Conservation (phyloP, 2,113 vertebrate species). For the Hucho hucho region DNA sequence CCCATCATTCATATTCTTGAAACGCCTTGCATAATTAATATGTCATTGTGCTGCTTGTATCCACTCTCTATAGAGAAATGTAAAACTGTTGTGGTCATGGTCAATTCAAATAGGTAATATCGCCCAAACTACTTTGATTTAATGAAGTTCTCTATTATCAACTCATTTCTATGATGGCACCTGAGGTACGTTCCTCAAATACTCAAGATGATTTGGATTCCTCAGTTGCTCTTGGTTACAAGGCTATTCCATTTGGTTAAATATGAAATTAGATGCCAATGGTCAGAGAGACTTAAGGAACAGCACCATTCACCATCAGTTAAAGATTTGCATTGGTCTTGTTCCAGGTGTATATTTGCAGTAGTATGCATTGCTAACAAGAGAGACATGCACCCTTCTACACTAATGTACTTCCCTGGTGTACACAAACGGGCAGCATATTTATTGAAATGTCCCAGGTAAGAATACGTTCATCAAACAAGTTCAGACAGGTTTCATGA, state of each 20-base stretch:
- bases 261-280: slow-evolving; percentile 10
- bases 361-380: slow-evolving; percentile 13
- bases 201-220: neutral
- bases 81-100: too few species aligned
- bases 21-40: neutral
- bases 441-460: slow-evolving; percentile 13
- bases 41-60: neutral
- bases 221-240: neutral
- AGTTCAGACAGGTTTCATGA: slow-evolving; percentile 11
- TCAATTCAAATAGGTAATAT: neutral
- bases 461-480: neutral
- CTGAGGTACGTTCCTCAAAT: neutral
- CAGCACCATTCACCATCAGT: slow-evolving; percentile 36
- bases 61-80: too few species aligned
- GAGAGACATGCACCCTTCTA: slow-evolving; percentile 13
- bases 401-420: slow-evolving; percentile 33
- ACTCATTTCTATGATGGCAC: neutral
- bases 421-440: slow-evolving; percentile 12
- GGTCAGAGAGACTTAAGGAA: slow-evolving; percentile 7
- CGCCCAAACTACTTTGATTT: neutral
- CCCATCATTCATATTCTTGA: too few species aligned
- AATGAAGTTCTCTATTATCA: too few species aligned
- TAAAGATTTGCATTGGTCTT: slow-evolving; percentile 26
- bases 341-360: slow-evolving; percentile 5
- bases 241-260: slow-evolving; percentile 18